Percentiles rank a stretch among this genome's conserved stretches.
phyloP scores from a whole-genome alignment of 2,888 invertebrate genomes.

The Dryococelus australis region DNA sequence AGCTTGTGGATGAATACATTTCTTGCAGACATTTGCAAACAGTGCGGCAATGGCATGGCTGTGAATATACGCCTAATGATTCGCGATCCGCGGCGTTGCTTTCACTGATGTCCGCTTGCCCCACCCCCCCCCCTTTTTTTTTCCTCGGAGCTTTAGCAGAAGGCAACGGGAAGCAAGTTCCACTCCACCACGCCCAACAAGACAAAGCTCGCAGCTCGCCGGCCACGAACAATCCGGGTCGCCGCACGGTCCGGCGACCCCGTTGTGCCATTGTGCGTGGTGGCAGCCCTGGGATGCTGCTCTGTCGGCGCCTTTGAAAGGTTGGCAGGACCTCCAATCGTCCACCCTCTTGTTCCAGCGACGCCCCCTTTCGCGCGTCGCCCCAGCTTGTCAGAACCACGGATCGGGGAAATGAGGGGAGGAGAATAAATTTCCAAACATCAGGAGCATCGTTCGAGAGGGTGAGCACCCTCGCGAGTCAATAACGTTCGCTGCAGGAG shows the following conservation, averaged over 20 bases:
- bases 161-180: no score
- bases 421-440: constrained; percentile 3
- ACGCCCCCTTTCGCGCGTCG: not conserved
- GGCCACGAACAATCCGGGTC: not conserved
- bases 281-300: not conserved
- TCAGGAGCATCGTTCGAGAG: not conserved
- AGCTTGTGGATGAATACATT: no score
- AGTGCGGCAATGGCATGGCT: no score
- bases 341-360: not conserved
- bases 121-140: no score
- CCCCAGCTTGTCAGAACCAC: not conserved
- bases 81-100: no score
- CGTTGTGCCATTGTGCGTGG: not conserved
- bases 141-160: no score
- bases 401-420: not conserved
- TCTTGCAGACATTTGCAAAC: no score
- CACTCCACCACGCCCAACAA: no score
- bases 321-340: not conserved
- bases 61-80: no score
- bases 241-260: not conserved
- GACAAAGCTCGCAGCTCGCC: no score
- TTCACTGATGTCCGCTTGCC: no score
- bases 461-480: not conserved
- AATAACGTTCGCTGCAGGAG: not conserved
- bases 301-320: not conserved